These are phyloP conservation scores for Trogon surrucura DNA, from an alignment of 2,113 vertebrate species.

Conservation along the genomic window DNA sequence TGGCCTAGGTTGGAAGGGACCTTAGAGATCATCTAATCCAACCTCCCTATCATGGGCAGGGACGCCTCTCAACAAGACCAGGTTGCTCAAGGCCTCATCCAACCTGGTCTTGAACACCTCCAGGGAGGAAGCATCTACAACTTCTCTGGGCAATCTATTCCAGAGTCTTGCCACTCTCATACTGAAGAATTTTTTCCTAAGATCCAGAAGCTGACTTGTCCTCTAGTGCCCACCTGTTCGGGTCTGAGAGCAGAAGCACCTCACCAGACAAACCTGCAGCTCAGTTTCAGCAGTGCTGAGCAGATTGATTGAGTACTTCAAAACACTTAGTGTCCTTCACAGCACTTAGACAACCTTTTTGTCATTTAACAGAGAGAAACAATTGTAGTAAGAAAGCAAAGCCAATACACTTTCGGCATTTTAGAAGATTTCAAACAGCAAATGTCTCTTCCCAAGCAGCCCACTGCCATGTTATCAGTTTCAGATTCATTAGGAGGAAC, in stretches of 20 bases:
- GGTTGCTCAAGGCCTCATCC: too few species aligned
- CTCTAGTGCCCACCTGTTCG: not conserved
- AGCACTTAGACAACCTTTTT: not conserved
- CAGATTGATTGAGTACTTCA: not conserved
- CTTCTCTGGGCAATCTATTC: too few species aligned
- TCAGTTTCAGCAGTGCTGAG: not conserved
- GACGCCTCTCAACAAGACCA: too few species aligned
- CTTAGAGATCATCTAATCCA: too few species aligned
- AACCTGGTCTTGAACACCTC: too few species aligned
- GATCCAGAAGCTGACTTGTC: not conserved
- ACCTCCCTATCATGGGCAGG: too few species aligned
- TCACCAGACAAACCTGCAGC: not conserved
- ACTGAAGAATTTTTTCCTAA: too few species aligned
- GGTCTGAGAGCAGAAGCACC: not conserved
- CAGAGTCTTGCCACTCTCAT: too few species aligned
- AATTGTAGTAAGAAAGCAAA: not conserved
- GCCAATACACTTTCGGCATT: not conserved
- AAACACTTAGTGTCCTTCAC: not conserved
- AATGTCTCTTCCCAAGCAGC: not conserved
- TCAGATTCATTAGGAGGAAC: not conserved
- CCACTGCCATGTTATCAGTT: not conserved
- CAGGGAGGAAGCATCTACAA: too few species aligned
- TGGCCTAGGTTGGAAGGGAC: too few species aligned
- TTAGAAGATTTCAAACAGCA: not conserved
- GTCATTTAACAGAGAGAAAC: not conserved